Conservation (phyloP, 2,797 vertebrate species). For the Rousettus madagascariensis region DNA sequence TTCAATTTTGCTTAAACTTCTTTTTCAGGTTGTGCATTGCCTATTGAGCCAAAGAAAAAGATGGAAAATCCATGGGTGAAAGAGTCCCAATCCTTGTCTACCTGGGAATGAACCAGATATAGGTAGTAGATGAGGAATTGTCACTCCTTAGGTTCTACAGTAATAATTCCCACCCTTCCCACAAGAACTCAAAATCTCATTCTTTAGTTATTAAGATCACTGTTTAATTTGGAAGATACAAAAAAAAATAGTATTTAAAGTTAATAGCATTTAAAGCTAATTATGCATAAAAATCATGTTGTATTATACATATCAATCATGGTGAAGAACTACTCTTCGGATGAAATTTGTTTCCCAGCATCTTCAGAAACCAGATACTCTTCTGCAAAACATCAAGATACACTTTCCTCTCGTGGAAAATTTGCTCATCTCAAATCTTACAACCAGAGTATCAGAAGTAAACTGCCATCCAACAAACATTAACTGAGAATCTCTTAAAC, state of each 20-base stretch:
- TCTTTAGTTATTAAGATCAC: not conserved
- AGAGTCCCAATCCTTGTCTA: not conserved
- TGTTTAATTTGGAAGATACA: not conserved
- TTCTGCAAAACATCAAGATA: conserved; percentile 15
- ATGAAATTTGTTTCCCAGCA: not conserved
- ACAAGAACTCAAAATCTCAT: not conserved
- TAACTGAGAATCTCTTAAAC: not conserved
- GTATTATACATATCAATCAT: not conserved
- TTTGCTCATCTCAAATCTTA: conserved; percentile 4
- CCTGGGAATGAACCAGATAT: not conserved
- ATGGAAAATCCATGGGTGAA: not conserved
- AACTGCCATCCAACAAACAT: not conserved
- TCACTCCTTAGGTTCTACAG: not conserved
- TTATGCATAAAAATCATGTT: not conserved
- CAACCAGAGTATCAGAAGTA: not conserved
- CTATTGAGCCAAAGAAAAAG: not conserved
- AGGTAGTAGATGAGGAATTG: not conserved
- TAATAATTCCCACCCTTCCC: not conserved
- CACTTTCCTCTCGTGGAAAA: not conserved
- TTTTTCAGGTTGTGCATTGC: not conserved
- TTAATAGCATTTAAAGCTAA: not conserved
- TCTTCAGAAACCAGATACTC: conserved; percentile 27
- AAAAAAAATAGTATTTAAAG: not conserved
- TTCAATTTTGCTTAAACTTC: not conserved
- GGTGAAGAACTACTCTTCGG: not conserved